phyloP scores from a whole-genome alignment of 2,113 vertebrate species.

The Boulengeromyrus knoepffleri region DNA sequence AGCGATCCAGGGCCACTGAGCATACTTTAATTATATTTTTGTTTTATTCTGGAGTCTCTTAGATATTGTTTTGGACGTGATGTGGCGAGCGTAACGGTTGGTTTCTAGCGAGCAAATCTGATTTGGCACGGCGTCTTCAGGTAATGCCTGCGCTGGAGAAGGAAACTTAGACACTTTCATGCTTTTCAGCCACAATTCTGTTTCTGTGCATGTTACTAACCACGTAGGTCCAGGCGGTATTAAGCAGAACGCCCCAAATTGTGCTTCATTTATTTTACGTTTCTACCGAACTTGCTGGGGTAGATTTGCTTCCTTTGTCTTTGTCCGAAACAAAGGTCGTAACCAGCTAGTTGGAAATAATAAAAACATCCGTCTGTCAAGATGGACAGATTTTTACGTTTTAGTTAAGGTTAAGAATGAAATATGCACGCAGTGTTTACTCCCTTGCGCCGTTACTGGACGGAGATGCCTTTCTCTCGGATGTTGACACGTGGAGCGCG shows the following conservation, averaged over 20 bases:
- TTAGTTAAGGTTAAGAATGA: background rate
- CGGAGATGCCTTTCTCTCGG: background rate
- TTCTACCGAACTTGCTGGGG: background rate
- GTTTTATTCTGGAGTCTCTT: background rate
- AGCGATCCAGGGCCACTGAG: background rate
- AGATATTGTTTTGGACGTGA: background rate
- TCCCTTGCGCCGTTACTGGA: background rate
- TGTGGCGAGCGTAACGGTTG: background rate
- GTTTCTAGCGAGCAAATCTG: background rate
- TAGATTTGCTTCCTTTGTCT: background rate
- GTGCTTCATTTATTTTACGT: background rate
- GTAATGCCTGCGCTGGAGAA: background rate
- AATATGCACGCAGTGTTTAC: background rate
- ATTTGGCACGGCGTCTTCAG: background rate
- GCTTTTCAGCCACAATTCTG: background rate
- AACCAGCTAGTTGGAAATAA: background rate
- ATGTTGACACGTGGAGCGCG: background rate
- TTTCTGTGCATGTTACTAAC: background rate
- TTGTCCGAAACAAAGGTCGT: background rate
- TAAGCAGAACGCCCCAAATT: background rate
- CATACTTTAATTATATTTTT: background rate
- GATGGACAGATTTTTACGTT: background rate
- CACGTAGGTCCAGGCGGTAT: background rate
- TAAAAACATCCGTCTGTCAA: background rate
- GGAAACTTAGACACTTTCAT: background rate